A percentile compares a stretch with the other conserved stretches of the same genome.
phyloP scores from a whole-genome alignment of 2,888 invertebrate genomes.

The Drosophila nr. medialis region DNA sequence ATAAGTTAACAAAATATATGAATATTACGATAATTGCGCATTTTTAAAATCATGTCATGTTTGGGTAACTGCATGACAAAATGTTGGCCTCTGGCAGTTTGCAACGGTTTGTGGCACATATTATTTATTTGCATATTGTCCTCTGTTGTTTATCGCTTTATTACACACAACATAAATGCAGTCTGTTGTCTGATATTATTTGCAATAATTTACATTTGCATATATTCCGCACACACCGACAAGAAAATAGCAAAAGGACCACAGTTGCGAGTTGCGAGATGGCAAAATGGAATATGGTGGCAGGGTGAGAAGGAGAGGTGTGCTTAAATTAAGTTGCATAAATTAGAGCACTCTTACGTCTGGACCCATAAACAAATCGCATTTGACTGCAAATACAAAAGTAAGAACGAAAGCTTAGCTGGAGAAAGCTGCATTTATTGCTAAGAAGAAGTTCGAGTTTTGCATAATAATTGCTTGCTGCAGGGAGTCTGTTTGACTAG shows the following conservation, averaged over 20 bases:
- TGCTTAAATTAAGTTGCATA: slow-evolving; percentile 53
- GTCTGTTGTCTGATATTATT: slow-evolving; percentile 59
- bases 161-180: slow-evolving; percentile 42
- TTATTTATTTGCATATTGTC: slow-evolving; percentile 44
- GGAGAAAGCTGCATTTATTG: slow-evolving; percentile 28
- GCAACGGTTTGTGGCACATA: slow-evolving; percentile 39
- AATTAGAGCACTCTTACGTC: slow-evolving; percentile 27
- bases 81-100: slow-evolving; percentile 19
- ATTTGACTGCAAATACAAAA: slow-evolving; percentile 46
- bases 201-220: slow-evolving; percentile 62
- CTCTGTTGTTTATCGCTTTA: slow-evolving; percentile 46
- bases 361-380: slow-evolving; percentile 44
- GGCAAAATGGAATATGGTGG: background rate
- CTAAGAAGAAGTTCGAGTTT: slow-evolving; percentile 13
- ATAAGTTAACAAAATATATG: slow-evolving; percentile 2
- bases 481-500: background rate
- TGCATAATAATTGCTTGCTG: slow-evolving; percentile 53
- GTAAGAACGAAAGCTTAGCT: slow-evolving; percentile 22
- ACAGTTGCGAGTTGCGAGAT: background rate
- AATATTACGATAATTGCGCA: slow-evolving; percentile 5
- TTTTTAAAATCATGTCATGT: slow-evolving; percentile 28
- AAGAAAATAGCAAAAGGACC: slow-evolving; percentile 11
- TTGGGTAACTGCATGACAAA: slow-evolving; percentile 14
- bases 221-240: slow-evolving; percentile 35
- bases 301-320: background rate